Base-by-base conservation (phyloP, 2,888 invertebrate genomes). In the Luperina nickerlii region DNA sequence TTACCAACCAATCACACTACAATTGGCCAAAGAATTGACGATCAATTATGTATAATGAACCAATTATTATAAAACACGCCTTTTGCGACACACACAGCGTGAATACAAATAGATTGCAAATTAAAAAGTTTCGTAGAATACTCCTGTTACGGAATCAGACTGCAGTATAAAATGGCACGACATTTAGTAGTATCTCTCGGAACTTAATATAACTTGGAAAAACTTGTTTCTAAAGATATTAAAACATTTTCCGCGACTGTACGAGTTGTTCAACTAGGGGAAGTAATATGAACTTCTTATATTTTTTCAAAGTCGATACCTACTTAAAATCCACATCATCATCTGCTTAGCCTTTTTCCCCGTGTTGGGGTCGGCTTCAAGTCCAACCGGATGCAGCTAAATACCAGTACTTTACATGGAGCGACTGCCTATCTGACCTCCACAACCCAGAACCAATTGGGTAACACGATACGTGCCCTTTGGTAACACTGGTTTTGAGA, bases 121-220 rank as follows among this genome's bases (percentile, higher is more conserved):
- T 51, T 42, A 62, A 51, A 67, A 27, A 78, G 57, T 66, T 57
- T 42, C 38, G 6, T 24, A 24, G 18, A 13, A n/a, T 13, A 51
- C 5, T 68, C 48, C 3, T 13, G 70, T 54, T 54, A 70, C 6
- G 38, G 15, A 45, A 45, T 54, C 42, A 32, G 27, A 27, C 48
- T 67, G 48, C 51, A 45, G 42, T 11, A n/a, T 18, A 11, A 80
- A 81, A 54, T 62, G 51, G 32, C 70, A 20, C n/a, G 51, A 54
- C 20, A 54, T 63, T 81, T 15, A 63, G 54, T 63, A 13, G 66
- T 20, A 32, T 32, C 74, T 68, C 69, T 67, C 66, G 65, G 48
- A 79, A 83, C 74, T 83, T 82, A 80, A 78, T 84, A 78, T 63
- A 74, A 87, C 67, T 86, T 84, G 54, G 32, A 62, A 72, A 72